Evolutionary conservation across 2,113 vertebrate genomes (phyloP).

Genomic region (Gadus chalcogrammus): DNA sequence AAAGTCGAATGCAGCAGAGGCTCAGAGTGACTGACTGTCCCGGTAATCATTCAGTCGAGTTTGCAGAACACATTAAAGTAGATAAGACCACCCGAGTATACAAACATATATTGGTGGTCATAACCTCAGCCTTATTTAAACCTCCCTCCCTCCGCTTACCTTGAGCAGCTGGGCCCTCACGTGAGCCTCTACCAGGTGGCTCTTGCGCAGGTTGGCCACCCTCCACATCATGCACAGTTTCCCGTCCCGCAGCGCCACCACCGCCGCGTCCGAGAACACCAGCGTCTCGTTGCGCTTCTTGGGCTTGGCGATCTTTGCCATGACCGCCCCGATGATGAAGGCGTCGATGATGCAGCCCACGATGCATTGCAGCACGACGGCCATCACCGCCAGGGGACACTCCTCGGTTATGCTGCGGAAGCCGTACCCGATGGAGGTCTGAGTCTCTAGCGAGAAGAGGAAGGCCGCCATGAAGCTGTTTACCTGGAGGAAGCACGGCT

Average conservation of each 20-base stretch:
- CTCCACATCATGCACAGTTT: conserved; percentile 92
- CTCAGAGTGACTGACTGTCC: no score
- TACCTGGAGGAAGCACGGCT: conserved; percentile 84
- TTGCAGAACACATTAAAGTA: no score
- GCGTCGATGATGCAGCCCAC: conserved; percentile 89
- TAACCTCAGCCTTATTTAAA: background rate
- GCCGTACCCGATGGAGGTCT: conserved; percentile 91
- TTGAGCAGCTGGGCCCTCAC: conserved; percentile 85
- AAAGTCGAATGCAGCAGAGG: no score
- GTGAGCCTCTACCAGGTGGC: conserved; percentile 88
- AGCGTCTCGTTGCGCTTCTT: conserved; percentile 91
- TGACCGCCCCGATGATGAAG: conserved; percentile 89
- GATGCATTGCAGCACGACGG: conserved; percentile 89
- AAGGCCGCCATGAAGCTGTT: conserved; percentile 90
- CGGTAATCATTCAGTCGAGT: no score
- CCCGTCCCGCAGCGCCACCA: conserved; percentile 83
- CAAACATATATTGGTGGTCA: background rate
- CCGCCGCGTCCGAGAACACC: conserved; percentile 83
- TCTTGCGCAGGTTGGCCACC: conserved; percentile 85
- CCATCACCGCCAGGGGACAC: conserved; percentile 86
- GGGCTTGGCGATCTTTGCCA: conserved; percentile 92
- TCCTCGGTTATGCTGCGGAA: conserved; percentile 88
- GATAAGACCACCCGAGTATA: no score
- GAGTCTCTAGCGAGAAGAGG: conserved; percentile 89
- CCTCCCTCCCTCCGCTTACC: conserved; percentile 55